Evolutionary conservation across 2,113 vertebrate species (phyloP), one percentile per base, ranked within the genome.

Genomic region (Leiothrix lutea): DNA sequence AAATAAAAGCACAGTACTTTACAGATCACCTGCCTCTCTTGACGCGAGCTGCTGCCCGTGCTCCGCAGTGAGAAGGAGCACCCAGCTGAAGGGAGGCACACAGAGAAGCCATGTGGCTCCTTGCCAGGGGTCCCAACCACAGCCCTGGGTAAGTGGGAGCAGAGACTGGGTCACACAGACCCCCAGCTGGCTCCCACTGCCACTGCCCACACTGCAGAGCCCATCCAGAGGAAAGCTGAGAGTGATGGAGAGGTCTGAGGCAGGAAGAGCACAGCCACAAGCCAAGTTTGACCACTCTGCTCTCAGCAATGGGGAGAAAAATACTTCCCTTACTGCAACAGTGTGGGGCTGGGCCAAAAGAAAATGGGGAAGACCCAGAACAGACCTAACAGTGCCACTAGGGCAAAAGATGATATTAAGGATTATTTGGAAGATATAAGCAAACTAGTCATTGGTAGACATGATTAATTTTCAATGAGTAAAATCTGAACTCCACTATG

Each of bases 11-110:
- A 28, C 4, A 1, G 56, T n/a, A 33, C 51, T 91, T 51, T 6
- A 38, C 2, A 3, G 72, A 90, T 48, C 45, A 53, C 25, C 58
- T 22, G 22, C 44, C 70, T 75, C 38, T 4, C 31, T 25, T 16
- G 66, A 21, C 0, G 5, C 1, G 21, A 90, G 66, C 48, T 53
- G 57, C 66, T 64, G 67, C 29, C 60, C 2, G 0, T 47, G 69
- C 36, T 56, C 33, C 0, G 0, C 44, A 44, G 61, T 0, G 1
- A 74, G 44, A 1, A 75, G 23, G 26, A 48, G 64, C 65, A 7
- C 5, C 16, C 33, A 24, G 40, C 31, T 42, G 36, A 40, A 61
- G 28, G 40, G 35, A 53, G 9, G 22, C 13, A 20, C 0, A 1
- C 1, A 6, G 44, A 51, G 65, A 51, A 47, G 17, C 44, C 1